Evolutionary conservation across 2,113 vertebrate species (phyloP), one percentile per base, ranked within the genome.

Genomic region (Lasiurus borealis): DNA sequence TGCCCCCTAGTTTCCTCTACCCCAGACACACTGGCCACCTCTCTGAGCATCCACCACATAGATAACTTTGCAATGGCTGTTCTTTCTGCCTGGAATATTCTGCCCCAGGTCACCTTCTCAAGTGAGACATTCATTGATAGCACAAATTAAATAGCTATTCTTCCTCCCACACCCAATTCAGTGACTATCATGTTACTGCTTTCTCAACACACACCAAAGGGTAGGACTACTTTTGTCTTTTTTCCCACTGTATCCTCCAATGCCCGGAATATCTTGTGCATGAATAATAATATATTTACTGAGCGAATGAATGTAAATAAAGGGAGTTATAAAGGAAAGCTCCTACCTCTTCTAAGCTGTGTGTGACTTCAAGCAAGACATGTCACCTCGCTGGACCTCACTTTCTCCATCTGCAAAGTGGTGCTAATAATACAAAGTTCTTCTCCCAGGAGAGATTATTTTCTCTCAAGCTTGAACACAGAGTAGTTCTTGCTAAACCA

Each of bases 1-100:
- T 23, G 54, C 46, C 2, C 1, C 8, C 9, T 0, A 12, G 14
- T 16, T 82, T 23, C 8, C 5, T 29, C 15, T 6, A 0, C 13
- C 11, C 34, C 8, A 1, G 57, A n/a, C 81, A 16, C 6, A 44
- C 14, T 5, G 8, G 66, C n/a, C 57, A 44, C 36, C 5, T 72
- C 50, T 71, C 27, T 36, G 64, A 66, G 73, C 36, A 23, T n/a
- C 15, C 12, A 25, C 23, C 11, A 6, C 2, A 7, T 2, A 0
- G 13, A 6, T 12, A 31, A 13, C 72, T 62, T 25, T 31, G 23
- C 27, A 8, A n/a, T 29, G 11, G n/a, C 57, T 44, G 3, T 34
- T 16, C 27, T 16, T 3, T 48, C 27, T 16, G 27, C 18, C 31
- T 36, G 6, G 16, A 23, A 44, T 15, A 10, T 34, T 16, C 27